Evolutionary conservation across 2,797 vertebrate species (phyloP).

Genomic region (Betta splendens): DNA sequence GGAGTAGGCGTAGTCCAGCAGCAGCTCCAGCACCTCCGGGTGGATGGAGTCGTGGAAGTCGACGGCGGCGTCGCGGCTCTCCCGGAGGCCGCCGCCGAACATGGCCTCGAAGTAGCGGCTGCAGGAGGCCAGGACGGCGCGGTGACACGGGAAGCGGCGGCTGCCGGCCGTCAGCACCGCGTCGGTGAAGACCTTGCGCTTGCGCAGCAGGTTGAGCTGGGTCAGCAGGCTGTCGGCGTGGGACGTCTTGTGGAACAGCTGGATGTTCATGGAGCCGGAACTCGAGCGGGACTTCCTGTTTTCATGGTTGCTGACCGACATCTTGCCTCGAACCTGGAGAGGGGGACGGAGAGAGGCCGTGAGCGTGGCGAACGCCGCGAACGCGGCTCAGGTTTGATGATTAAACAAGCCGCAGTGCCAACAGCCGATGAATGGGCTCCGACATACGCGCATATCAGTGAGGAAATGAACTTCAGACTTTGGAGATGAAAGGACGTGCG

Average conservation of each 20-base stretch:
- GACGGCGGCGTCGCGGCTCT: slow-evolving; percentile 83
- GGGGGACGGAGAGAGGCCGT: not conserved
- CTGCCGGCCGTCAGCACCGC: slow-evolving; percentile 83
- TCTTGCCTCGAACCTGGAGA: slow-evolving; percentile 66
- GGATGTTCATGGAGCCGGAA: slow-evolving; percentile 89
- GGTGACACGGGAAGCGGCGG: slow-evolving; percentile 83
- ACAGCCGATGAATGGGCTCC: slow-evolving; percentile 28
- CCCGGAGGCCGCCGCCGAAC: slow-evolving; percentile 85
- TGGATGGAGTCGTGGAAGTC: slow-evolving; percentile 87
- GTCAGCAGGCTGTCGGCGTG: slow-evolving; percentile 87
- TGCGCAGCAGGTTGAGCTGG: slow-evolving; percentile 87
- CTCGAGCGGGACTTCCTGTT: slow-evolving; percentile 89
- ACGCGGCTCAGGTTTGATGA: slow-evolving; percentile 28
- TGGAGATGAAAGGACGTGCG: slow-evolving; percentile 61
- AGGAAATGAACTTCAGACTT: slow-evolving; percentile 68
- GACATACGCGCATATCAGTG: slow-evolving; percentile 33
- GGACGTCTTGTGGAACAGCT: slow-evolving; percentile 87
- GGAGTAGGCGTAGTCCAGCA: slow-evolving; percentile 88
- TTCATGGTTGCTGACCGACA: slow-evolving; percentile 89
- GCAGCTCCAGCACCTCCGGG: slow-evolving; percentile 86
- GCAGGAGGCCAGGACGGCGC: slow-evolving; percentile 87
- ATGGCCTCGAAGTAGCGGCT: slow-evolving; percentile 90
- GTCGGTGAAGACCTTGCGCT: slow-evolving; percentile 85
- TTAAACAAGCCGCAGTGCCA: slow-evolving; percentile 26
- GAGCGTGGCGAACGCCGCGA: slow-evolving; percentile 27